Evolutionary conservation across 2,888 invertebrate species (phyloP).

Genomic region (Lathronympha strigana): DNA sequence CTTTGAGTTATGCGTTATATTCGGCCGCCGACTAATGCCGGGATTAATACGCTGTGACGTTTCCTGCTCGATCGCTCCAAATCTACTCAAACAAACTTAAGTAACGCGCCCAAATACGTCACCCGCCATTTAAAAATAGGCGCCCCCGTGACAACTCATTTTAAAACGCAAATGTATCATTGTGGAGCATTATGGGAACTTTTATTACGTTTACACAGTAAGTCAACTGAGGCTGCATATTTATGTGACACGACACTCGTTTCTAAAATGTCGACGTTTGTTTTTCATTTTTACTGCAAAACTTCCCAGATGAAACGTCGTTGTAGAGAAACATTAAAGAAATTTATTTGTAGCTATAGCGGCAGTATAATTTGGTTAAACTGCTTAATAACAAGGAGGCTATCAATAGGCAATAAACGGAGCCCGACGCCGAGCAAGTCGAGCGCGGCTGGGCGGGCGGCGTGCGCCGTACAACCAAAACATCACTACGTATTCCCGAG

Average conservation of each 20-base stretch:
- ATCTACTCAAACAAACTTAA: conserved; percentile 41
- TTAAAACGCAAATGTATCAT: conserved; percentile 27
- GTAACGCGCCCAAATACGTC: conserved; percentile 35
- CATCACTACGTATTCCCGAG: conserved; percentile 68
- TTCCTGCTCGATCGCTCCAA: conserved; percentile 54
- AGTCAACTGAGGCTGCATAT: conserved; percentile 65
- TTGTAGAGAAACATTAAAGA: conserved; percentile 22
- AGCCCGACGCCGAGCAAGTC: conserved; percentile 14
- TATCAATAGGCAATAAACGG: conserved; percentile 29
- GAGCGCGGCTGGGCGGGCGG: conserved; percentile 48
- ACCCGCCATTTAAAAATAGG: conserved; percentile 27
- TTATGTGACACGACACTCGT: conserved; percentile 53
- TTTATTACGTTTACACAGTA: conserved; percentile 41
- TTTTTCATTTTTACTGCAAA: conserved; percentile 30
- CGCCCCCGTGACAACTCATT: conserved; percentile 26
- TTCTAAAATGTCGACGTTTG: conserved; percentile 28
- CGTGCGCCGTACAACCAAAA: conserved; percentile 46
- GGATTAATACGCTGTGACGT: conserved; percentile 62
- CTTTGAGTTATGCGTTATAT: conserved; percentile 56
- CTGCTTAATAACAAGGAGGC: conserved; percentile 32
- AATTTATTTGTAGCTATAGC: conserved; percentile 33
- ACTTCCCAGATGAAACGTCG: conserved; percentile 24
- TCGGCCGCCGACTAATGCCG: conserved; percentile 55
- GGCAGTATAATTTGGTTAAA: conserved; percentile 25
- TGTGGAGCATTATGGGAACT: conserved; percentile 32